phyloP scores from a whole-genome alignment of 2,888 invertebrate species.

The Hemistola chrysoprasaria region DNA sequence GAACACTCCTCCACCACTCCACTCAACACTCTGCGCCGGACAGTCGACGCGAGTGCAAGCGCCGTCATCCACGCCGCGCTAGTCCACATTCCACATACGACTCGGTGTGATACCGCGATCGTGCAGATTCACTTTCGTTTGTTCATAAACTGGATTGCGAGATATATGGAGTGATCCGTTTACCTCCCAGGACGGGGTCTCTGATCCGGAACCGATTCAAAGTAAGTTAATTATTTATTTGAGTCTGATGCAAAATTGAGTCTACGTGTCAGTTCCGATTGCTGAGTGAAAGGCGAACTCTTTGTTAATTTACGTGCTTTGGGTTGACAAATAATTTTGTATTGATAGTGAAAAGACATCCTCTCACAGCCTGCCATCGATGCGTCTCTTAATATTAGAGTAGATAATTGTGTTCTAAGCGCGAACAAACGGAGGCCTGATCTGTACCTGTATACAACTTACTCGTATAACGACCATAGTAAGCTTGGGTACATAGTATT shows the following conservation, averaged over 20 bases:
- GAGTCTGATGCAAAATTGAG: slow-evolving; percentile 58
- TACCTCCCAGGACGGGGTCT: slow-evolving; percentile 33
- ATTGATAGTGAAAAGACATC: slow-evolving; percentile 24
- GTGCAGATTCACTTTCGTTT: slow-evolving; percentile 65
- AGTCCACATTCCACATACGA: neutral
- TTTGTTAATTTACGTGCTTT: slow-evolving; percentile 67
- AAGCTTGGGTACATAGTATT: too few relatives aligned
- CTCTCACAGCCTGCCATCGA: slow-evolving; percentile 9
- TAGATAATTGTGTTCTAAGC: neutral
- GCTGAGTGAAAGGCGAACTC: slow-evolving; percentile 78
- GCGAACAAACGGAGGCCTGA: too few relatives aligned
- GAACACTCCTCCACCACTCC: too few relatives aligned
- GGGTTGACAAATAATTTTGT: slow-evolving; percentile 50
- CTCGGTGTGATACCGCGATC: slow-evolving; percentile 15
- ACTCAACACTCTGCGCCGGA: slow-evolving; percentile 49
- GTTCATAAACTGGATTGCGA: slow-evolving; percentile 47
- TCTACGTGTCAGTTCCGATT: slow-evolving; percentile 75
- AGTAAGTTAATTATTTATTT: slow-evolving; percentile 54
- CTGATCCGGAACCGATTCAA: slow-evolving; percentile 47
- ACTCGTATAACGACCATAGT: too few relatives aligned
- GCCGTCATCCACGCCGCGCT: slow-evolving; percentile 39
- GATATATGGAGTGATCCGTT: slow-evolving; percentile 50
- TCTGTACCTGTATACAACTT: too few relatives aligned
- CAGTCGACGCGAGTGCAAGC: slow-evolving; percentile 59
- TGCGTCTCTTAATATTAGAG: neutral